These are phyloP conservation scores for Paraescarpia echinospica DNA, from an alignment of 1,140 invertebrate genomes.

Conservation along the genomic window DNA sequence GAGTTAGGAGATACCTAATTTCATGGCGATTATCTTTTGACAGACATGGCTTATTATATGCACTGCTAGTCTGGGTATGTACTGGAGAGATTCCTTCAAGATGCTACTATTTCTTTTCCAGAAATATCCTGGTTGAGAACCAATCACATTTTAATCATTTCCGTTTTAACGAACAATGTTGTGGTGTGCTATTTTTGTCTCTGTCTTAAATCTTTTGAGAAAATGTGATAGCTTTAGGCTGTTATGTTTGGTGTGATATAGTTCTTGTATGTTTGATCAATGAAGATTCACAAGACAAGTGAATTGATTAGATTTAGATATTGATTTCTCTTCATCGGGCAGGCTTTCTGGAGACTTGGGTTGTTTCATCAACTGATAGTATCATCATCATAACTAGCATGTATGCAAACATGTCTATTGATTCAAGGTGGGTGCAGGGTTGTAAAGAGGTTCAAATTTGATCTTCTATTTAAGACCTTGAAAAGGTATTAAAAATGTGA, in stretches of 20 bases:
- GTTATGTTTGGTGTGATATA: background rate
- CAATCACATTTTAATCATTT: too few relatives aligned
- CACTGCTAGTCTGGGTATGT: background rate
- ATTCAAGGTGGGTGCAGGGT: too few relatives aligned
- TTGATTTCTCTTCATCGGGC: background rate
- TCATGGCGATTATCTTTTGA: background rate
- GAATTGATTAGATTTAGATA: background rate
- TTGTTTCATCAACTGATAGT: background rate
- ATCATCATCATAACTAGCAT: background rate
- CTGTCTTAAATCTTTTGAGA: background rate
- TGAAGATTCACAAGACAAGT: background rate
- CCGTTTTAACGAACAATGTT: background rate
- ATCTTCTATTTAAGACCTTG: too few relatives aligned
- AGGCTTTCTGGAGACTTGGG: background rate
- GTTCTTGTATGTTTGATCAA: background rate
- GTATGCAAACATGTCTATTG: background rate
- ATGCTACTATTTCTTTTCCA: background rate
- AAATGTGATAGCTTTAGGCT: background rate
- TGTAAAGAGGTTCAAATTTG: too few relatives aligned
- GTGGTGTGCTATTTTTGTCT: background rate
- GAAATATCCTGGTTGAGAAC: background rate
- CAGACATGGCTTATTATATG: background rate
- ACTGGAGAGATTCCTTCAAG: background rate
- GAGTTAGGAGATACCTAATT: background rate
- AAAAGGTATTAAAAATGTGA: too few relatives aligned